Evolutionary conservation across 2,888 invertebrate species (phyloP).

Genomic region (Horisme vitalbata): DNA sequence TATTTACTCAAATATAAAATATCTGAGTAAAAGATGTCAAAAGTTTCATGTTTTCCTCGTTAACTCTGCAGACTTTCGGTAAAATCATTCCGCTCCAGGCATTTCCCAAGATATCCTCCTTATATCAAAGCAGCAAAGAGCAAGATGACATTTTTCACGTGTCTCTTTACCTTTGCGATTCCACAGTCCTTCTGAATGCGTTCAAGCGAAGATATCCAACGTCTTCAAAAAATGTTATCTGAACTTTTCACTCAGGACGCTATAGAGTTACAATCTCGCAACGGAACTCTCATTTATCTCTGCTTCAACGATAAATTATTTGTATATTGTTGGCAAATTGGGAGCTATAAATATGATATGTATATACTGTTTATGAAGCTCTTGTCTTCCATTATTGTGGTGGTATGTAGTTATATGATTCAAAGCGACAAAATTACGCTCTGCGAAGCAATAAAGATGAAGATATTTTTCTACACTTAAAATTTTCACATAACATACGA

Average conservation of each 20-base stretch:
- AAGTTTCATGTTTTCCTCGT: conserved; percentile 65
- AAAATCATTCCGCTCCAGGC: conserved; percentile 49
- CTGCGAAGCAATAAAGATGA: conserved; percentile 8
- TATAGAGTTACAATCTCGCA: conserved; percentile 39
- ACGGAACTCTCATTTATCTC: conserved; percentile 7
- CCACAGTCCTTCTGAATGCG: conserved; percentile 53
- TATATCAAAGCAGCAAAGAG: conserved; percentile 49
- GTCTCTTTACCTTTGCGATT: conserved; percentile 47
- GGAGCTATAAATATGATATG: background rate
- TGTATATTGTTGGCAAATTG: background rate
- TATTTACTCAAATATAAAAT: background rate
- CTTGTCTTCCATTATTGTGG: too few relatives aligned
- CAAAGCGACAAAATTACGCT: background rate
- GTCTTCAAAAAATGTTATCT: conserved; percentile 54
- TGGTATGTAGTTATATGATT: too few relatives aligned
- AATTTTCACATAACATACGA: conserved; percentile 8
- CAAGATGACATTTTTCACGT: conserved; percentile 40
- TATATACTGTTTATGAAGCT: too few relatives aligned
- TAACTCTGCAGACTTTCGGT: conserved; percentile 52
- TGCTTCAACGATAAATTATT: conserved; percentile 6
- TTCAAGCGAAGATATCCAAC: conserved; percentile 53
- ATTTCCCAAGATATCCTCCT: conserved; percentile 40
- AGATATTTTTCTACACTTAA: conserved; percentile 9
- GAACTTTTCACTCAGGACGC: conserved; percentile 46
- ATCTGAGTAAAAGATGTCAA: conserved; percentile 43